Percentiles rank a stretch among this genome's conserved stretches.
These are phyloP conservation scores for Drosophila macrospina DNA, from an alignment of 2,888 invertebrate genomes.

Conservation along the genomic window DNA sequence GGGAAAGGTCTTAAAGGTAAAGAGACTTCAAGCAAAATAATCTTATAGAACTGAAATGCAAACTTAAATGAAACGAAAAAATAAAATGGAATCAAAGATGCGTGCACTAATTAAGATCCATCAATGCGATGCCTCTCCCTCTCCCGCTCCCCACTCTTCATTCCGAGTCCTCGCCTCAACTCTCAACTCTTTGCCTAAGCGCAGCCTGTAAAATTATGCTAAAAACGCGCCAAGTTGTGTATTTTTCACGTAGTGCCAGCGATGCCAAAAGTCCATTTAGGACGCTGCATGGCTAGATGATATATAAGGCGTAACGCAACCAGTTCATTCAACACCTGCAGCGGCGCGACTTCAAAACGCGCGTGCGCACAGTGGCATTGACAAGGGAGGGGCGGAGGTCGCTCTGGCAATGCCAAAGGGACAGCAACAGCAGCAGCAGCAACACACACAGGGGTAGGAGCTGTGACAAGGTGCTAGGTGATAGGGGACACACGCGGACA, in stretches of 20 bases:
- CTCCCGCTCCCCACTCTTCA: too few relatives aligned
- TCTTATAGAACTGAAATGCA: constrained; percentile 7
- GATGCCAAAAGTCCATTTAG: constrained; percentile 32
- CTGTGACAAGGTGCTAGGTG: constrained; percentile 50
- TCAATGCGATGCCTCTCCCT: constrained; percentile 37
- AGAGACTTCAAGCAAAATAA: background rate
- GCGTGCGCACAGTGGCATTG: constrained; percentile 59
- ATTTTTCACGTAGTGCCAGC: constrained; percentile 17
- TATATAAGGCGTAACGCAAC: constrained; percentile 71
- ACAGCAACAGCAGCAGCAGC: background rate
- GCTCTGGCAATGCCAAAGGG: background rate
- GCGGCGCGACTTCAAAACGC: constrained; percentile 58
- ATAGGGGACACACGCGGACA: constrained; percentile 64
- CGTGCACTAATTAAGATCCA: constrained; percentile 58
- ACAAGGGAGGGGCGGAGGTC: constrained; percentile 1
- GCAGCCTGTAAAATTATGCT: constrained; percentile 48
- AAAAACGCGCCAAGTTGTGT: constrained; percentile 28
- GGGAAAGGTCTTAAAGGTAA: background rate
- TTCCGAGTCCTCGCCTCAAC: too few relatives aligned
- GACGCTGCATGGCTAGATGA: constrained; percentile 42
- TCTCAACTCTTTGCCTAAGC: constrained; percentile 3
- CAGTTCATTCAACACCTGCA: constrained; percentile 78
- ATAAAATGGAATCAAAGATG: constrained; percentile 30
- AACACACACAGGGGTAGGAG: constrained; percentile 6
- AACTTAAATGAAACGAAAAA: constrained; percentile 22